Conservation (phyloP, 2,888 invertebrate genomes). For the Dioctria rufipes region DNA sequence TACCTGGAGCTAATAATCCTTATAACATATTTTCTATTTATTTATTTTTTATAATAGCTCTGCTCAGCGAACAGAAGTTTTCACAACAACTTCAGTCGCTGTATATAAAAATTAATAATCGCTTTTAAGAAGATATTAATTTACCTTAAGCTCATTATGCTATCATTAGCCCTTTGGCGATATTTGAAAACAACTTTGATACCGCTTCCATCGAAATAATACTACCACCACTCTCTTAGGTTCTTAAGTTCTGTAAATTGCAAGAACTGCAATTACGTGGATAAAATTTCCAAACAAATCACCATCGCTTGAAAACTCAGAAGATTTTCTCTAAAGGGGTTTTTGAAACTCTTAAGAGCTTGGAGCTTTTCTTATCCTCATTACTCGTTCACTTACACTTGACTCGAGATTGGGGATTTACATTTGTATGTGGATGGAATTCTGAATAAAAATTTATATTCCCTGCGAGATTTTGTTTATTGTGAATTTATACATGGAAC, state of each 20-base stretch:
- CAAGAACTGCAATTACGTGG: conserved; percentile 31
- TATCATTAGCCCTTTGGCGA: conserved; percentile 34
- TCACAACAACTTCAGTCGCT: conserved; percentile 2
- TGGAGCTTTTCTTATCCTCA: conserved; percentile 26
- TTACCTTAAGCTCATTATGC: conserved; percentile 2
- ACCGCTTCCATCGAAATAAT: not conserved
- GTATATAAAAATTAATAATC: conserved; percentile 23
- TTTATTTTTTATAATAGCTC: too few relatives aligned
- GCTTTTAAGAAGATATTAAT: conserved; percentile 11
- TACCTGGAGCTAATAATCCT: too few relatives aligned
- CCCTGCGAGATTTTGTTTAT: conserved; percentile 44
- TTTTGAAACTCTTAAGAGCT: conserved; percentile 8
- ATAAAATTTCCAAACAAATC: conserved; percentile 22
- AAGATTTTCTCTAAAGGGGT: conserved; percentile 26
- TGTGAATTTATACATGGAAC: conserved; percentile 40
- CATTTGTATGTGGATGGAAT: conserved; percentile 7
- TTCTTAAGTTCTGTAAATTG: not conserved
- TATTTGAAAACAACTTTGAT: conserved; percentile 6
- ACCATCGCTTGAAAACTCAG: conserved; percentile 7
- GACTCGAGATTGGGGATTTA: conserved; percentile 35
- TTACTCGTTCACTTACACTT: conserved; percentile 38
- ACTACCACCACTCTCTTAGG: conserved; percentile 8
- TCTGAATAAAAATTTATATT: conserved; percentile 46
- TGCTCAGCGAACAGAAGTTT: not conserved
- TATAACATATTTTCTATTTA: too few relatives aligned